These are phyloP conservation scores for Ascaphus truei DNA, from an alignment of 2,113 vertebrate genomes.

Conservation along the genomic window DNA sequence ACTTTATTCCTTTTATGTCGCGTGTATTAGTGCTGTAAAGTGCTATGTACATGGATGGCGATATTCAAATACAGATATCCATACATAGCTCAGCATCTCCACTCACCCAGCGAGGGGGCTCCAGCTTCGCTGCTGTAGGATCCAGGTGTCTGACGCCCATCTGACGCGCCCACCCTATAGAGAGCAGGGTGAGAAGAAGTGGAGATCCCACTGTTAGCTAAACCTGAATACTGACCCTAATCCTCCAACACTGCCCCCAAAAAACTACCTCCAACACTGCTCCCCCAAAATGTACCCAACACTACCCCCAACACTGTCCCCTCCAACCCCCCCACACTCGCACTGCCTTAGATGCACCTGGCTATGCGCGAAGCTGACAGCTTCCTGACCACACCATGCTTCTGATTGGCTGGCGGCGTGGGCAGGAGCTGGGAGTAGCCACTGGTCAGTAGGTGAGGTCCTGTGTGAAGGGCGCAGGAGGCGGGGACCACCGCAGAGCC, in stretches of 20 bases:
- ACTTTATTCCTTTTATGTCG: no score
- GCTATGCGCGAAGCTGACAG: slow-evolving; percentile 65
- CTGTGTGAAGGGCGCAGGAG: background rate
- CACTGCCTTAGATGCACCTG: slow-evolving; percentile 67
- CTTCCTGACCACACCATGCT: slow-evolving; percentile 67
- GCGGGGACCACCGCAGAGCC: background rate
- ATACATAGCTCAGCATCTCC: no score
- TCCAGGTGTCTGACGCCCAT: background rate
- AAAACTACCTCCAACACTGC: background rate
- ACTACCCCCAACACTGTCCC: background rate
- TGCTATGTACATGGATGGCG: no score
- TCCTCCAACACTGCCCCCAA: background rate
- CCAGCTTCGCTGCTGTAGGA: background rate
- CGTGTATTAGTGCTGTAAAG: no score
- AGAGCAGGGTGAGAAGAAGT: background rate
- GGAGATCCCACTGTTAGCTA: background rate
- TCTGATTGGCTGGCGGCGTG: slow-evolving; percentile 72
- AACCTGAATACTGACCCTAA: background rate
- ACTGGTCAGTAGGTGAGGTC: slow-evolving; percentile 39
- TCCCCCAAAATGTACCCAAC: no score
- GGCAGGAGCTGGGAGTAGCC: slow-evolving; percentile 63
- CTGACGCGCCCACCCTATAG: background rate
- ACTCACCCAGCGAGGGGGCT: background rate
- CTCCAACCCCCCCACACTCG: background rate
- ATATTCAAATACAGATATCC: no score